Percentiles rank a stretch among this genome's conserved stretches.
Evolutionary conservation across 2,888 invertebrate species (phyloP).

Genomic region (Leptinotarsa tumamoca): DNA sequence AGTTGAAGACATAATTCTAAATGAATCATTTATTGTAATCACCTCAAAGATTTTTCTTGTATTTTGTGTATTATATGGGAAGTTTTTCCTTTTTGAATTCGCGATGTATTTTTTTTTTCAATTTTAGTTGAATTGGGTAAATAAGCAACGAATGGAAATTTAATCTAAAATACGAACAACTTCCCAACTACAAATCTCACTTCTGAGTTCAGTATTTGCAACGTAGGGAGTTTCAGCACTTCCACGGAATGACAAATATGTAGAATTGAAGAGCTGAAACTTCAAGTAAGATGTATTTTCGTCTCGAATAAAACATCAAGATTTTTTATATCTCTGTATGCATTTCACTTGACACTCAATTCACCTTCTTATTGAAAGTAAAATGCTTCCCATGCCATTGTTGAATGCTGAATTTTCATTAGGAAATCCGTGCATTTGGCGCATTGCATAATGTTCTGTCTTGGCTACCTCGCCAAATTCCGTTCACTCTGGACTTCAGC

Average conservation of each 20-base stretch:
- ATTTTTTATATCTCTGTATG: slow-evolving; percentile 31
- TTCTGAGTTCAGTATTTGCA: slow-evolving; percentile 31
- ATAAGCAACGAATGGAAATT: neutral
- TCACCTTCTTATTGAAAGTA: slow-evolving; percentile 23
- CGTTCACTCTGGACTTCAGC: neutral
- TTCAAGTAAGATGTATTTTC: slow-evolving; percentile 26
- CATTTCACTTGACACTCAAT: slow-evolving; percentile 31
- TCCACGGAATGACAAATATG: slow-evolving; percentile 28
- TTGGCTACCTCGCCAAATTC: neutral
- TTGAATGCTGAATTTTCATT: neutral
- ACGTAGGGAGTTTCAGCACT: slow-evolving; percentile 22
- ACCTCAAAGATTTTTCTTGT: no score
- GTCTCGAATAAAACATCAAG: slow-evolving; percentile 31
- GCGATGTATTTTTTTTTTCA: no score
- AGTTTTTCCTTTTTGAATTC: no score
- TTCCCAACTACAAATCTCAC: slow-evolving; percentile 24
- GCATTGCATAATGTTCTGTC: neutral
- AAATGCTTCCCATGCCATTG: slow-evolving; percentile 8
- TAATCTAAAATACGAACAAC: neutral
- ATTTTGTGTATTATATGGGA: no score
- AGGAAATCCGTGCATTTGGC: neutral
- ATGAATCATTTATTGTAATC: no score
- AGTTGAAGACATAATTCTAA: no score
- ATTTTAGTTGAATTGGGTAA: neutral
- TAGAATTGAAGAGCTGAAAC: slow-evolving; percentile 33